Base-by-base conservation (phyloP, 2,113 vertebrate genomes). In the Mugil cephalus region DNA sequence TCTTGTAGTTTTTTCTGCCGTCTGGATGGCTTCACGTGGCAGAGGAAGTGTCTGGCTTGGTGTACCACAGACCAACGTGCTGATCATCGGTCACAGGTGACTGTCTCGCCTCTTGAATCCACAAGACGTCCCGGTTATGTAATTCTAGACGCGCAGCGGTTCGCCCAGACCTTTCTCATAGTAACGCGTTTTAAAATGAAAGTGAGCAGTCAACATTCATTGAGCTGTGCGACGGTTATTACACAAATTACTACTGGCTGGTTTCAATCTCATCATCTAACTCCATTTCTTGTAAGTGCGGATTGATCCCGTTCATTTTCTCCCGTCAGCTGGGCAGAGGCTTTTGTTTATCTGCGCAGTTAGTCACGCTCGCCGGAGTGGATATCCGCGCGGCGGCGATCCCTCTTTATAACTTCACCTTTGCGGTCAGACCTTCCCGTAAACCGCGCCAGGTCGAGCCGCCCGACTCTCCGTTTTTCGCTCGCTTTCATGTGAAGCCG, bases 271-370 rank as follows among this genome's bases (percentile, higher is more conserved):
- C 43, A 14, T 53, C 34, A 61, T 15, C 15, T 47, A 40, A 45
- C n/a, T 3, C 13, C 8, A 36, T 55, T 68, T 68, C 52, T 34
- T 1, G 52, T 36, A 55, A 5, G 10, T 48, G 34, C 24, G 2
- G 14, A 11, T 12, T 18, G 17, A 59, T 24, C 39, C 39, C 36
- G 15, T 14, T 73, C 1, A 64, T 58, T 63, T 24, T 18, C 60
- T 42, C 46, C 11, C 18, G 47, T 21, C 15, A 15, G 34, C 17
- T 55, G 10, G 1, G 1, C 67, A 54, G 48, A 71, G 60, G 55
- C 19, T 39, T 59, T 68, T 59, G 76, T 71, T 87, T 77, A 78
- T 61, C 77, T 83, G 78, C 58, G 79, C 12, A 19, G 47, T 81
- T 35, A 64, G 72, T 87, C 77, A 72, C 48, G 78, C 75, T 80